Evolutionary conservation across 1,140 invertebrate genomes (phyloP).

Genomic region (Drosophila takahashii): DNA sequence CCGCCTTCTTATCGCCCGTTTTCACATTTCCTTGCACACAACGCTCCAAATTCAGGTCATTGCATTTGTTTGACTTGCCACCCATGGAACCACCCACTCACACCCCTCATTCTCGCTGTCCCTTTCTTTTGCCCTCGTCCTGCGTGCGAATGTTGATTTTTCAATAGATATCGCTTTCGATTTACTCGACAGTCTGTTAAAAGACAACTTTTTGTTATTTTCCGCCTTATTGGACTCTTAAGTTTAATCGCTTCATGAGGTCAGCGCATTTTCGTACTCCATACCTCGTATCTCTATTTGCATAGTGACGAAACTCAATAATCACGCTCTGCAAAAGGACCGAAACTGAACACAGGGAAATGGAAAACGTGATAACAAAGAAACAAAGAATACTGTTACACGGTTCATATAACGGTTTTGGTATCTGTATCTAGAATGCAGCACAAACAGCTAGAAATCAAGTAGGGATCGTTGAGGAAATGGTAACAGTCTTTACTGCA

Average conservation of each 20-base stretch:
- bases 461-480: slow-evolving; percentile 55
- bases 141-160: slow-evolving; percentile 46
- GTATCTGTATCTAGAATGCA: slow-evolving; percentile 29
- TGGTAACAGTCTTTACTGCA: not conserved
- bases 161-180: slow-evolving; percentile 62
- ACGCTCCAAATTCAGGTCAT: slow-evolving; percentile 72
- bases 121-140: slow-evolving; percentile 4
- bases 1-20: slow-evolving; percentile 41
- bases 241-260: slow-evolving; percentile 20
- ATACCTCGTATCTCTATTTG: slow-evolving; percentile 32
- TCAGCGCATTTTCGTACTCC: slow-evolving; percentile 20
- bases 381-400: slow-evolving; percentile 28
- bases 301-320: slow-evolving; percentile 39
- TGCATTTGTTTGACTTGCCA: slow-evolving; percentile 64
- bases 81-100: not conserved
- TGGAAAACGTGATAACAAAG: slow-evolving; percentile 46
- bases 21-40: slow-evolving; percentile 54
- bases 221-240: slow-evolving; percentile 9
- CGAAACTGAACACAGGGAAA: slow-evolving; percentile 13
- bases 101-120: slow-evolving; percentile 17
- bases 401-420: slow-evolving; percentile 47
- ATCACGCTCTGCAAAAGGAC: slow-evolving; percentile 15
- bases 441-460: slow-evolving; percentile 39
- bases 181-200: slow-evolving; percentile 13
- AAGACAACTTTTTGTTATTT: slow-evolving; percentile 1